Base-by-base conservation (phyloP, 2,113 vertebrate genomes). In the Halichoeres trimaculatus region DNA sequence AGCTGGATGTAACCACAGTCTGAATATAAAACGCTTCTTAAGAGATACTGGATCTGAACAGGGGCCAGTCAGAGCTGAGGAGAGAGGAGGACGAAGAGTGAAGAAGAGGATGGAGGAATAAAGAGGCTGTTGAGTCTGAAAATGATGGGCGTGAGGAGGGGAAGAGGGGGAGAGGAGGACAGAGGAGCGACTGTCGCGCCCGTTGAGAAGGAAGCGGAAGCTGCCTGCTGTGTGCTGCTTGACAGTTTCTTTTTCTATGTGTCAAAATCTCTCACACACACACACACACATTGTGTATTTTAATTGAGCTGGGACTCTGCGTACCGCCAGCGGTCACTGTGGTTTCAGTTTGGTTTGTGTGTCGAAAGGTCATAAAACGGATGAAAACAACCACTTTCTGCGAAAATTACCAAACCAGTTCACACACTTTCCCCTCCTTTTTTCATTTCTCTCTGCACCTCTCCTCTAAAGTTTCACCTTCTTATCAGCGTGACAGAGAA, bases 191-290 rank as follows among this genome's bases (percentile, higher is more conserved):
- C 84, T 91, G 87, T 86, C 53, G 11, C 20, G 13, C 11, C 63
- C 54, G 38, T 72, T 78, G 59, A n/a, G 72, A 70, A 80, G 76
- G 73, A 86, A 90, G 43, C 76, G 88, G 90, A 90, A 92, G 83
- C 79, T 19, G 38, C 78, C 60, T 13, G 10, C 81, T 74, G 81
- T 66, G 85, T 36, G 64, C 43, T 52, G 83, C 81, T 71, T 55
- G 41, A 71, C 64, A 40, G 50, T 80, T 54, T 66, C 57, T 61
- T 64, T 82, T 61, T 84, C 52, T 81, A 11, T 68, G 43, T 50
- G 20, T 41, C 23, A 66, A n/a, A 71, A 52, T 53, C 36, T 22
- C 70, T 30, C 68, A 70, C 30, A 47, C 80, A 36, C 51, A 23
- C 66, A 58, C 61, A 66, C 54, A 66, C 53, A 30, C 30, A 30